Percentiles rank a stretch among this genome's conserved stretches.
These are phyloP conservation scores for Falco cherrug DNA, from an alignment of 2,797 vertebrate species.

Conservation along the genomic window DNA sequence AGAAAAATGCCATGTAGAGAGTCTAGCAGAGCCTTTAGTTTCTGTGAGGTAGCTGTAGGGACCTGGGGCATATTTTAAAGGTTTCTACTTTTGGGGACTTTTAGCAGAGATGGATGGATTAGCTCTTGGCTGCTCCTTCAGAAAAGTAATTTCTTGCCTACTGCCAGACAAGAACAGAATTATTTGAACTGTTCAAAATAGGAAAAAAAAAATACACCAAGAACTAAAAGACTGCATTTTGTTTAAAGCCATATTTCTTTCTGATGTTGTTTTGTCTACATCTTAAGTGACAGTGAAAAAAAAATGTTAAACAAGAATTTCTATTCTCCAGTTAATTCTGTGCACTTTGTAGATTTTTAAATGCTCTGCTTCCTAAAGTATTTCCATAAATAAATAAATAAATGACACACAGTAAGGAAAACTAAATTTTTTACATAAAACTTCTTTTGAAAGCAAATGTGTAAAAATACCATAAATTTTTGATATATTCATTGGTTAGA, in stretches of 20 bases:
- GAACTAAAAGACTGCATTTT: neutral
- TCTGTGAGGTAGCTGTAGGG: neutral
- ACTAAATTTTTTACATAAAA: neutral
- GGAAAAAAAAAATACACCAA: neutral
- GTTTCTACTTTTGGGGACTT: neutral
- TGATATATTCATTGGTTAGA: accelerated
- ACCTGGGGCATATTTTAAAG: neutral
- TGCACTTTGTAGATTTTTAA: neutral
- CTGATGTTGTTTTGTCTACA: neutral
- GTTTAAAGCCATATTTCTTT: neutral
- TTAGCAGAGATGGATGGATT: neutral
- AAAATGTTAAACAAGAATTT: neutral
- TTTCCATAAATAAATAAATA: neutral
- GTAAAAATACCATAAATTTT: neutral
- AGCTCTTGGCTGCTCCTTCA: neutral
- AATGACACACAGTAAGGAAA: neutral
- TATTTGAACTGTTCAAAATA: neutral
- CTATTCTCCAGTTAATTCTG: neutral
- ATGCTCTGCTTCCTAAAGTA: neutral
- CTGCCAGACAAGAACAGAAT: neutral
- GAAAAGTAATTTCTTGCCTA: neutral
- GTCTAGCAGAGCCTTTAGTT: neutral
- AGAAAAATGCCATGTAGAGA: neutral
- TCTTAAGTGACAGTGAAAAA: neutral
- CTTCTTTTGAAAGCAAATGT: neutral